Conservation (phyloP, 2,113 vertebrate species). For the Coptodon bakossiorum region DNA sequence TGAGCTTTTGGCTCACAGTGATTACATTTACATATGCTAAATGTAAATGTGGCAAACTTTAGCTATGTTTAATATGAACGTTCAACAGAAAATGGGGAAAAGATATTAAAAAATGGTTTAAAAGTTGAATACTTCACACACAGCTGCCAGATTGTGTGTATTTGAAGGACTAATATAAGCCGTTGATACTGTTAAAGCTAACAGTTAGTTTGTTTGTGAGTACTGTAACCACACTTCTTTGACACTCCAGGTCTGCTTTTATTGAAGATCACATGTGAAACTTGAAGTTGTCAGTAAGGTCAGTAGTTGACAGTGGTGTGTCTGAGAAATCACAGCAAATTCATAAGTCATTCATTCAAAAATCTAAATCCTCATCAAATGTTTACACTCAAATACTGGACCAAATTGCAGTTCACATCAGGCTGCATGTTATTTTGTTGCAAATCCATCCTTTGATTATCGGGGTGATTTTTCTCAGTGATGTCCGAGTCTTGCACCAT, state of each 20-base stretch:
- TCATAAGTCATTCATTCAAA: background rate
- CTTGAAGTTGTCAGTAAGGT: background rate
- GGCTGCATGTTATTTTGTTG: background rate
- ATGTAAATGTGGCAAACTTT: background rate
- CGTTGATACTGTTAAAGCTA: background rate
- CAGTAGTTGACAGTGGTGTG: background rate
- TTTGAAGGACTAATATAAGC: background rate
- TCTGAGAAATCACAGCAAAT: background rate
- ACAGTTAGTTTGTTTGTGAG: background rate
- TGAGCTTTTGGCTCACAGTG: background rate
- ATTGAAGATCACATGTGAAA: background rate
- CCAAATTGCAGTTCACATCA: background rate
- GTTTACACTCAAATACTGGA: background rate
- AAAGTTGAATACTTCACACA: background rate
- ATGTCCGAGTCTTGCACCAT: background rate
- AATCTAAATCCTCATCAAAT: background rate
- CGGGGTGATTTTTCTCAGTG: background rate
- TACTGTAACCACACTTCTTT: background rate
- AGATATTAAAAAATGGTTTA: background rate
- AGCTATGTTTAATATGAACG: background rate
- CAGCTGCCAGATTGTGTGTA: background rate
- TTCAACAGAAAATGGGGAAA: background rate
- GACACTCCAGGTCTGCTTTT: conserved; percentile 15
- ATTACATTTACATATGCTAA: background rate
- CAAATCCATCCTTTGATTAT: background rate